Conservation (phyloP, 2,888 invertebrate species). For the Microplitis manilae region DNA sequence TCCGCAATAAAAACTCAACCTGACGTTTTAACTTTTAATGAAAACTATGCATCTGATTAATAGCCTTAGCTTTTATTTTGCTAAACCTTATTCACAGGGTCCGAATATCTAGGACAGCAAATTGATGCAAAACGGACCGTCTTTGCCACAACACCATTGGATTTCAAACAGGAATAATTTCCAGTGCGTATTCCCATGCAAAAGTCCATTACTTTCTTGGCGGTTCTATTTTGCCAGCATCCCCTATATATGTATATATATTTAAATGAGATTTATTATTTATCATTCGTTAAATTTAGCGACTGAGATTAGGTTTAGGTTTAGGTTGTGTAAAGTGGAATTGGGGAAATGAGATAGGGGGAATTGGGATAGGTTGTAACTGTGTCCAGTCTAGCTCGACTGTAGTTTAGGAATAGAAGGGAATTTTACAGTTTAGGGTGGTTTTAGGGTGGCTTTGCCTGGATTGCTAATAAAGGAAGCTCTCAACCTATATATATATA, state of each 20-base stretch:
- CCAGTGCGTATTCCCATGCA: no score
- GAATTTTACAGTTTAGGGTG: conserved; percentile 22
- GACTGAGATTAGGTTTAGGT: not conserved
- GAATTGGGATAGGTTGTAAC: not conserved
- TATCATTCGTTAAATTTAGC: not conserved
- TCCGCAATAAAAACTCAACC: conserved; percentile 25
- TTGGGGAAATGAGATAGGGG: not conserved
- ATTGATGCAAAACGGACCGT: no score
- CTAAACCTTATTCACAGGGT: no score
- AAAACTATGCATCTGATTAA: not conserved
- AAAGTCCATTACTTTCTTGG: no score
- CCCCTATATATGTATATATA: not conserved
- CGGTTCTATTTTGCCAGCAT: no score
- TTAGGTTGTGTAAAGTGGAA: not conserved
- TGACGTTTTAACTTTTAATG: not conserved
- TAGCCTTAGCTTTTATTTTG: no score
- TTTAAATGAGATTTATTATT: not conserved
- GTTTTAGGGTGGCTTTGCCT: conserved; percentile 45
- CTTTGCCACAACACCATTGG: no score
- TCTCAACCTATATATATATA: conserved; percentile 26
- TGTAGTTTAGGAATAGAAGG: conserved; percentile 1
- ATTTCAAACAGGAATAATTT: no score
- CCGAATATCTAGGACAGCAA: no score
- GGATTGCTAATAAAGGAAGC: conserved; percentile 59
- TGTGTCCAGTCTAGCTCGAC: not conserved